Base-by-base conservation (phyloP, 1,140 invertebrate genomes). In the Procambarus virginalis region DNA sequence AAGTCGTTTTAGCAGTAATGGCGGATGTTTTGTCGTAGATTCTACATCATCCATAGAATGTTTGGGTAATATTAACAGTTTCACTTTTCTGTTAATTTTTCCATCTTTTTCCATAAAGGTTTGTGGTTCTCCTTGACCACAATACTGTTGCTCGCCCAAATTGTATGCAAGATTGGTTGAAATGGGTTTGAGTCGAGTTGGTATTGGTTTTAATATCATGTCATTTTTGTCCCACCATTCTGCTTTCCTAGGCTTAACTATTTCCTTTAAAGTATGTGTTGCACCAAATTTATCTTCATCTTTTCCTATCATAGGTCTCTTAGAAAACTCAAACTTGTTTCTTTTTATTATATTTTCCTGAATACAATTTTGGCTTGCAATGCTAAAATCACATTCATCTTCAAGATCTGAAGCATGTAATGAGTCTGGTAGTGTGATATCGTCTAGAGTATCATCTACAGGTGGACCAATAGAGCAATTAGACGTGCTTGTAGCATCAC, bases 351-450 rank as follows among this genome's bases (percentile, higher is more conserved):
- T 68, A 51, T 86, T 49, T 68, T 86, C 60, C 17, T 80, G 85
- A 46, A 86, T 34, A 46, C 79, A 17, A 12, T 51, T 64, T n/a
- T 80, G 76, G 70, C 77, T 64, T 60, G 84, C 1, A 17, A 51
- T 20, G 45, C 17, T 22, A 17, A 17, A 17, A 5, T 49, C 85
- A 78, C 51, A 34, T 55, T 49, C 64, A 10, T 68, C 60, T n/a
- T 80, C 77, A 22, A 86, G 68, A 80, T 86, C 85, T 20, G 85
- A 86, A 12, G 76, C 85, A 68, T 86, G 85, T 49, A 80, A 86
- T 3, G 85, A 86, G 58, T 86, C 85, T 17, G 85, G 85, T 34
- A 79, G 51, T 5, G 85, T 86, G 68, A 86, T 20, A 68, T 86
- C 77, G 70, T 86, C 85, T 22, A 86, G 77, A 10, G 85, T 86